Base-by-base conservation (phyloP, 2,888 invertebrate species). In the Trissolcus japonicus region DNA sequence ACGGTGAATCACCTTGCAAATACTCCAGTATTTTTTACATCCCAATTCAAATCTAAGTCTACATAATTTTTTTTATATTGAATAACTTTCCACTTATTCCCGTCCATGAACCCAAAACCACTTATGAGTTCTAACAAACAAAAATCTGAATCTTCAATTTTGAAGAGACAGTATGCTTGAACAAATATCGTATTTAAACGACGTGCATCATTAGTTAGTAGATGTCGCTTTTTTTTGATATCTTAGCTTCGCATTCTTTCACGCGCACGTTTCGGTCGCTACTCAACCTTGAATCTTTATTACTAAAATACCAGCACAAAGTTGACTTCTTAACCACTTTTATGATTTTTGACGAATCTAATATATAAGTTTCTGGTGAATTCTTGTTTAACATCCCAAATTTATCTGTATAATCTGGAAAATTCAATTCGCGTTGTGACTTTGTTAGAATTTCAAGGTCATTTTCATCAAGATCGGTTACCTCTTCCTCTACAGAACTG, bases 101-200 rank as follows among this genome's bases (percentile, higher is more conserved):
- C 17, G 9, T 60, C 7, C 60, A 60, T 60, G 19, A 48, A 60
- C 0, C 60, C 60, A 48, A 60, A 60, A 6, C 48, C 48, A 25
- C 29, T 48, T 11, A 60, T 9, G 0, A 60, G 17, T 25, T 48
- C 60, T 41, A 60, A 43, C 9, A 60, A 41, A 57, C 43, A 57
- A n/a, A 43, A 0, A 4, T 43, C 13, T 1, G 43, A 17, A 21
- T 29, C 57, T 43, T 17, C 13, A 13, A 57, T 19, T 13, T 43
- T 13, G 19, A 57, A 57, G 6, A 57, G 13, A 21, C 57, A 57
- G 19, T 21, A 57, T 1, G 43, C 43, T 35, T 57, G 43, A 43
- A 57, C 43, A 16, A 6, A 43, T 4, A 43, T 43, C 3, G 3
- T 6, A 11, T 43, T 43, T 11, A 6, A 43, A 3, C 13, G 13